Evolutionary conservation across 2,888 invertebrate genomes (phyloP).

Genomic region (Ferdinandea cuprea): DNA sequence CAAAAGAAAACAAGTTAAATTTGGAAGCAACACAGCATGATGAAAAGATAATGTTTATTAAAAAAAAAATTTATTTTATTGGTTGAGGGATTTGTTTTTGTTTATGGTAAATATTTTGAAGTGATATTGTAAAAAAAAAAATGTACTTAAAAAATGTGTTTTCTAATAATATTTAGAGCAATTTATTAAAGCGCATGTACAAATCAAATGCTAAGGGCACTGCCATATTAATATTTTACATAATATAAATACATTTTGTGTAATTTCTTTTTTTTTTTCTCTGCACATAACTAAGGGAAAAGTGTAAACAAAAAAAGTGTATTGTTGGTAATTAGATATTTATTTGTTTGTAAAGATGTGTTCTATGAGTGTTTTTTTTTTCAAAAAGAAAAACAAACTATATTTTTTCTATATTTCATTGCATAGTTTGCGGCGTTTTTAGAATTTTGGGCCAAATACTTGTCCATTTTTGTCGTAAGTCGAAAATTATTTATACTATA

Average conservation of each 20-base stretch:
- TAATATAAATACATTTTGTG: not conserved
- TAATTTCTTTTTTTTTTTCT: conserved; percentile 32
- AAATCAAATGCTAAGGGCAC: conserved; percentile 44
- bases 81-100: conserved; percentile 54
- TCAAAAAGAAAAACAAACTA: not conserved
- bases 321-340: conserved; percentile 1
- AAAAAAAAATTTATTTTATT: conserved; percentile 29
- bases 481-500: no score
- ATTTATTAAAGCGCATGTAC: conserved; percentile 57
- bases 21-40: conserved; percentile 30
- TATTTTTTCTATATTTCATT: no score
- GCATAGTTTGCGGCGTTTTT: no score
- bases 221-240: conserved; percentile 21
- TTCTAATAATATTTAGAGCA: conserved; percentile 31
- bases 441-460: no score
- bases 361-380: conserved; percentile 18
- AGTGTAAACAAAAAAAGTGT: not conserved
- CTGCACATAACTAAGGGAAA: conserved; percentile 26
- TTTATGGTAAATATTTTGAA: conserved; percentile 48
- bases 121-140: conserved; percentile 4
- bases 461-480: no score
- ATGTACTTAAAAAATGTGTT: conserved; percentile 2
- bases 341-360: conserved; percentile 47
- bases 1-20: not conserved
- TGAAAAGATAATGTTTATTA: conserved; percentile 11